Evolutionary conservation across 2,888 invertebrate genomes (phyloP), one percentile per base, ranked within the genome.

Genomic region (Crematogaster levior): DNA sequence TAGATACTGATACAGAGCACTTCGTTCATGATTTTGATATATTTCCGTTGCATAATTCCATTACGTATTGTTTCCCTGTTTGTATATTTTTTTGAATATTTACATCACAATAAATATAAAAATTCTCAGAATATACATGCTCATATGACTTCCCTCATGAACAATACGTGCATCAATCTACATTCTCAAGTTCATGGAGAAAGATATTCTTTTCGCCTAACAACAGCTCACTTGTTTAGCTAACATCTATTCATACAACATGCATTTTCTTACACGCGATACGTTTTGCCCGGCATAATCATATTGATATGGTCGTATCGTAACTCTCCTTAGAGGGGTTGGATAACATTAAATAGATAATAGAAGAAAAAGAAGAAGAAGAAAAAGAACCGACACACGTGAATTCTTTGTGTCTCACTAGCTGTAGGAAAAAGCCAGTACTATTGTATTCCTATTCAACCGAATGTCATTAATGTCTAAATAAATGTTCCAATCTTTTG

Each of bases 201-300:
- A 15, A 5, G 10, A 34, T 12, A 1, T 12, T 0, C 27, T 51
- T 34, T 77, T 18, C 61, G 18, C 9, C 18, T 18, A 56, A 79
- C 68, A 79, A 79, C 27, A 34, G n/a, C 10, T 75, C 15, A 27
- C 9, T 75, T 63, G 37, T 37, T 74, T 63, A 48, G 3, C n/a
- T n/a, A n/a, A n/a, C n/a, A n/a, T 48, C 34, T 53, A 53, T n/a
- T n/a, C n/a, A n/a, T n/a, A 37, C 10, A 21, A 53, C 10, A 46
- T 6, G 37, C 7, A 53, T 21, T n/a, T 77, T 24, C n/a, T 7
- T 56, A 43, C 56, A 58, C 18, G 77, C 56, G 43, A 77, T 18
- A 30, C 3, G 7, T 27, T 48, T 15, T 74, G 12, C 18, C 40
- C 63, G 63, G 12, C 15, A 75, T 75, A 34, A 58, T 3, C 3